Conservation (phyloP, 2,888 invertebrate genomes). For the Campaea margaritaria region DNA sequence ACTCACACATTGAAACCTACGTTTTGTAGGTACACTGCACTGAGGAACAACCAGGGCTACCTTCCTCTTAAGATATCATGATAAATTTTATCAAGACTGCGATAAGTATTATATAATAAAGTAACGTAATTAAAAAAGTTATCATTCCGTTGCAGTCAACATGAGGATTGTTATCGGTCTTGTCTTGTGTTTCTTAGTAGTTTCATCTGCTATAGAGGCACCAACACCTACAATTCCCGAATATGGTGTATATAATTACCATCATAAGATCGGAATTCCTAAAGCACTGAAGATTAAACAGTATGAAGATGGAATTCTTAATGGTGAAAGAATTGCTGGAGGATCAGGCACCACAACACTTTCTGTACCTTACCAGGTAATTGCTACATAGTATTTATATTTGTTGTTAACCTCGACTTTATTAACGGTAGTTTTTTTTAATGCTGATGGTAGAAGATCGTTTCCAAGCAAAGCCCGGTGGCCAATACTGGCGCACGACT, state of each 20-base stretch:
- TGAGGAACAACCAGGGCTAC: too few species aligned
- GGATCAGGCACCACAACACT: slow-evolving; percentile 48
- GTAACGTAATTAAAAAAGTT: not conserved
- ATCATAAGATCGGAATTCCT: slow-evolving; percentile 50
- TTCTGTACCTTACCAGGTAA: slow-evolving; percentile 57
- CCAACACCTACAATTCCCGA: slow-evolving; percentile 22
- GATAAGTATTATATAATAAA: not conserved
- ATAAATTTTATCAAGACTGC: not conserved
- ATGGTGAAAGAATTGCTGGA: slow-evolving; percentile 49
- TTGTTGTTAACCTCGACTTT: too few species aligned
- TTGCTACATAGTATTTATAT: slow-evolving; percentile 1
- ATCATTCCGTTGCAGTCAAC: not conserved
- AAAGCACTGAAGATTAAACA: slow-evolving; percentile 52
- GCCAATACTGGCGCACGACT: too few species aligned
- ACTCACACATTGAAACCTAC: too few species aligned
- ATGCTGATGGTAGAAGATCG: too few species aligned
- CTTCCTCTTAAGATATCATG: not conserved
- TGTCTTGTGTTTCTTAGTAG: slow-evolving; percentile 31
- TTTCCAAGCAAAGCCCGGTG: too few species aligned
- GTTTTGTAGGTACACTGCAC: too few species aligned
- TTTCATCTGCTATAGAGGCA: slow-evolving; percentile 33
- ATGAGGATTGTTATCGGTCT: not conserved
- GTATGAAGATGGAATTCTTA: slow-evolving; percentile 46
- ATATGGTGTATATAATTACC: slow-evolving; percentile 53
- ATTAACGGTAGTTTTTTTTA: too few species aligned